phyloP scores from a whole-genome alignment of 2,797 vertebrate genomes.

The Phaenicophaeus curvirostris region DNA sequence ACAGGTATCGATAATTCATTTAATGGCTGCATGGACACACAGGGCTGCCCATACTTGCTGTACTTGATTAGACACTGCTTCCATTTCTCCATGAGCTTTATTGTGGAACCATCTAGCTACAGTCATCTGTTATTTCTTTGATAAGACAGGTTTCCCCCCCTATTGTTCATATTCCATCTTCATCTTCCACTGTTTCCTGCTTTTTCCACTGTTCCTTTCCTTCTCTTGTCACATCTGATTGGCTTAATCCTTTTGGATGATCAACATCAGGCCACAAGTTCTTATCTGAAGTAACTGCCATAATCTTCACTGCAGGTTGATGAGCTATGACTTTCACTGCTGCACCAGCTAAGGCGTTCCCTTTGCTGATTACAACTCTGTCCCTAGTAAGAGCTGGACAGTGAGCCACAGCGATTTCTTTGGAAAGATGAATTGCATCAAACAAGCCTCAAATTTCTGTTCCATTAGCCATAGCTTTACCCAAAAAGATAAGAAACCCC shows the following conservation, averaged over 20 bases:
- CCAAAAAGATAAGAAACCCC: neutral
- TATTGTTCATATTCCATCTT: neutral
- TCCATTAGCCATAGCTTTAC: neutral
- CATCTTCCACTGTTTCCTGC: neutral
- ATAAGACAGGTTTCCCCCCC: neutral
- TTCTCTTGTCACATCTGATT: neutral
- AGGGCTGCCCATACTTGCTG: neutral
- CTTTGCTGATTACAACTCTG: accelerated
- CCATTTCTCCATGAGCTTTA: neutral
- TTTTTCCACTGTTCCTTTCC: neutral
- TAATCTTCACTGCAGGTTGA: accelerated
- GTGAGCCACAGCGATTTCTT: neutral
- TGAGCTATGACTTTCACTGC: accelerated
- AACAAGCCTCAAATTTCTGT: neutral
- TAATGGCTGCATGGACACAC: neutral
- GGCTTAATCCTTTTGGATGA: neutral
- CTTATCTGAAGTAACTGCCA: neutral
- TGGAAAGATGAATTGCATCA: neutral
- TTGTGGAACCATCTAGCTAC: neutral
- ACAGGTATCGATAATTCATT: neutral
- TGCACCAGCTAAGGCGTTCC: neutral
- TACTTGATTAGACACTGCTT: neutral
- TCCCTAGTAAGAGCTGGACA: neutral
- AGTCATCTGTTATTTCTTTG: neutral
- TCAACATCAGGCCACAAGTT: neutral